Base-by-base conservation (phyloP, 1,140 invertebrate species). In the Aphidius ervi region DNA sequence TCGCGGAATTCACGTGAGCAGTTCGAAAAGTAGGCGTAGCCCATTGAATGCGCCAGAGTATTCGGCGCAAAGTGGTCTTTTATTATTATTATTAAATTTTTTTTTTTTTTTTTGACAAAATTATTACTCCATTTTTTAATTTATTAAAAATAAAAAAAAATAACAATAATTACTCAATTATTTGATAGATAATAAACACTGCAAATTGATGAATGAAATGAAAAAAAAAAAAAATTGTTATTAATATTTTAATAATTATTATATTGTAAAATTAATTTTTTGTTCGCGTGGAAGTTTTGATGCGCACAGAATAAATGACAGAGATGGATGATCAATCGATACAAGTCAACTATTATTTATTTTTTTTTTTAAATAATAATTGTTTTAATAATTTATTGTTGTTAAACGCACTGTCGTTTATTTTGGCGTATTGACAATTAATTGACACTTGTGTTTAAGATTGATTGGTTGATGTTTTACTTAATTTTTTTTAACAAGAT, bases 11-110 rank as follows among this genome's bases (percentile, higher is more conserved):
- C 76, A 79, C 76, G 76, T 79, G 76, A 78, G 74, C 64, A 62
- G 58, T 58, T 59, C 61, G 59, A 70, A 69, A 75, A 73, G 70
- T 74, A 79, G 77, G 77, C 77, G 77, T 79, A 78, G 76, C 73
- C 77, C 71, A 70, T 56, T 46, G 56, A 66, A 54, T 59, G 53
- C 46, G 46, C 63, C 62, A 63, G 57, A 45, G 46, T 23, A 20
- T 56, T 50, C 20, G 20, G 16, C 42, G 45, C 16, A 57, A 50
- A 52, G 60, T 59, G 57, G 62, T 70, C 63, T 67, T 63, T 64
- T 67, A 63, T 46, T 47, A 46, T 57, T 10, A 53, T 48, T 41
- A 55, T 40, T 47, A 5, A n/a, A 7, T 5, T 40, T 9, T 5
- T 20, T 42, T 52, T 31, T 31, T 9, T 46, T 23, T 47, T 46